Evolutionary conservation across 1,140 invertebrate genomes (phyloP).

Genomic region (Camponotus pennsylvanicus): DNA sequence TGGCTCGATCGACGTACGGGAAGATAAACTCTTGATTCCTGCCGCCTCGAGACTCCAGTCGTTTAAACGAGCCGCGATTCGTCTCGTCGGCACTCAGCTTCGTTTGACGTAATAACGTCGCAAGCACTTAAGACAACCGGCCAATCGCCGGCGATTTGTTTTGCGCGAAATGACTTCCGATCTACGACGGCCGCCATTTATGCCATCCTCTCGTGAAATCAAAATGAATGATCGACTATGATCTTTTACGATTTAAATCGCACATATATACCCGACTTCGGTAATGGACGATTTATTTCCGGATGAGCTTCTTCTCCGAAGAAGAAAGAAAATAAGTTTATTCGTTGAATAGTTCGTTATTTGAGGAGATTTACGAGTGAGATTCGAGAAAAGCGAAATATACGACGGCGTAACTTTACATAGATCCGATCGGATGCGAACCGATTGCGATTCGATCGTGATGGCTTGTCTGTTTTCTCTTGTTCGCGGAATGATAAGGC

Average conservation of each 20-base stretch:
- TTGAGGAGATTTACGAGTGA: neutral
- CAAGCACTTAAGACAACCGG: constrained; percentile 42
- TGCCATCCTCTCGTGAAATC: neutral
- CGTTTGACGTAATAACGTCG: constrained; percentile 46
- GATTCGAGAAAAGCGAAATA: neutral
- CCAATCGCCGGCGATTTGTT: constrained; percentile 56
- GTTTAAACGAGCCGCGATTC: constrained; percentile 53
- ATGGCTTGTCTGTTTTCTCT: neutral
- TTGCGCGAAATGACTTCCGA: constrained; percentile 50
- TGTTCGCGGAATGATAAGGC: constrained; percentile 13
- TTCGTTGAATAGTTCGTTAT: neutral
- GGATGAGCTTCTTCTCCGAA: neutral
- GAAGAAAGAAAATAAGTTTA: neutral
- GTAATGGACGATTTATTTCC: constrained; percentile 1
- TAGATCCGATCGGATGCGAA: neutral
- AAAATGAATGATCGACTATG: neutral
- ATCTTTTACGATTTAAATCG: neutral
- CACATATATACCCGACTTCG: neutral
- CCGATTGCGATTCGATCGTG: neutral
- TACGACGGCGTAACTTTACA: neutral
- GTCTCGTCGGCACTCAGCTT: constrained; percentile 28
- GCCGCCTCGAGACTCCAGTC: neutral
- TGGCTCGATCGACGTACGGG: constrained; percentile 24
- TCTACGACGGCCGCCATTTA: neutral
- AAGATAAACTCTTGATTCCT: constrained; percentile 41